Percentiles rank a stretch among this genome's conserved stretches.
Conservation (phyloP, 2,888 invertebrate species). For the Salpingus planirostris region DNA sequence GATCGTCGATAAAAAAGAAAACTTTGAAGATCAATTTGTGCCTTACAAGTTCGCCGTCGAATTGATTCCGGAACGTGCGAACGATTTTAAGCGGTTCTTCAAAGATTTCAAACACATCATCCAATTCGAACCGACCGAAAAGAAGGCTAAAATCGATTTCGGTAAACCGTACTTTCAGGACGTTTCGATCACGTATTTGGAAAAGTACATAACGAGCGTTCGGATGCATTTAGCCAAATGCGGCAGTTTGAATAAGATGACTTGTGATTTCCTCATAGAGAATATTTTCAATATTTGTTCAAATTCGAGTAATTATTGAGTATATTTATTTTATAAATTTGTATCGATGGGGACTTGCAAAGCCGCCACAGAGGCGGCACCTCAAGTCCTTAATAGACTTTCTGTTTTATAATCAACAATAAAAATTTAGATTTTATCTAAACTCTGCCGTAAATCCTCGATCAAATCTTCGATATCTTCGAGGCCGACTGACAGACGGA, state of each 20-base stretch:
- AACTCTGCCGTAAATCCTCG: slow-evolving; percentile 72
- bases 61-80: slow-evolving; percentile 37
- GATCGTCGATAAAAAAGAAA: slow-evolving; percentile 41
- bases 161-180: slow-evolving; percentile 44
- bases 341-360: too few relatives aligned
- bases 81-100: slow-evolving; percentile 37
- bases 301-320: slow-evolving; percentile 44
- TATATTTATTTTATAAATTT: too few relatives aligned
- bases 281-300: slow-evolving; percentile 20
- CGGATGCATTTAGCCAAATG: slow-evolving; percentile 45
- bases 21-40: slow-evolving; percentile 35
- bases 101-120: slow-evolving; percentile 36
- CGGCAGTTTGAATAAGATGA: slow-evolving; percentile 30
- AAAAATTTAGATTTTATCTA: slow-evolving; percentile 42
- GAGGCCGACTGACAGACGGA: slow-evolving; percentile 84
- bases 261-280: slow-evolving; percentile 32
- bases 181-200: slow-evolving; percentile 45
- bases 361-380: too few relatives aligned
- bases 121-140: too few relatives aligned
- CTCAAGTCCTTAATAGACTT: too few relatives aligned
- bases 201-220: slow-evolving; percentile 51
- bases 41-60: slow-evolving; percentile 48
- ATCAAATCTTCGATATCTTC: slow-evolving; percentile 83
- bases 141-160: slow-evolving; percentile 36
- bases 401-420: slow-evolving; percentile 1